Evolutionary conservation across 2,888 invertebrate genomes (phyloP).

Genomic region (Mesorhabditis belari): DNA sequence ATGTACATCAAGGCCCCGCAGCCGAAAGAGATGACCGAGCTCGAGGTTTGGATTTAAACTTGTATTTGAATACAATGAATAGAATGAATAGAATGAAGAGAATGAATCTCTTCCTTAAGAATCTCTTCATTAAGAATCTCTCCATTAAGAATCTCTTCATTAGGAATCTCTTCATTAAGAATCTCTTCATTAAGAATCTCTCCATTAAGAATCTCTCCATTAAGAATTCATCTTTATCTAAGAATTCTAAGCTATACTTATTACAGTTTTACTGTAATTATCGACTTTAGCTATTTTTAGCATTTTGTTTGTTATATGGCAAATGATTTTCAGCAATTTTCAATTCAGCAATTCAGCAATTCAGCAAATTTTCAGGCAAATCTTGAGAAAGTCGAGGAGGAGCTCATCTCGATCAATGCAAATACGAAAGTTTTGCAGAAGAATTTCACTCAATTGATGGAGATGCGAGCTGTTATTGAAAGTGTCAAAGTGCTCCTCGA

Average conservation of each 20-base stretch:
- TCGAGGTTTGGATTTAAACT: too few relatives aligned
- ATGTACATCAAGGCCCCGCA: conserved; percentile 37
- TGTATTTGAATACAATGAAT: conserved; percentile 34
- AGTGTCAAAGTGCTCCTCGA: conserved; percentile 33
- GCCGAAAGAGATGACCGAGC: conserved; percentile 41
- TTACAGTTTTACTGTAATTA: too few relatives aligned
- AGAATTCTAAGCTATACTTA: background rate
- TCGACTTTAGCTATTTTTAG: too few relatives aligned
- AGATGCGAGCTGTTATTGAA: conserved; percentile 41
- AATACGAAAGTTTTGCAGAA: conserved; percentile 30
- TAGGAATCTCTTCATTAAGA: background rate
- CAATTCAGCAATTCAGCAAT: background rate
- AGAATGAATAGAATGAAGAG: conserved; percentile 40
- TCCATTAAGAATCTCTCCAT: too few relatives aligned
- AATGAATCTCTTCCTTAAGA: conserved; percentile 23
- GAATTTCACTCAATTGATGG: conserved; percentile 36
- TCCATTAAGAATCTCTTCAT: background rate
- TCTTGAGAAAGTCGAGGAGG: conserved; percentile 48
- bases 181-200: too few relatives aligned
- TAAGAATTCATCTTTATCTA: background rate
- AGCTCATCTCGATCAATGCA: conserved; percentile 33
- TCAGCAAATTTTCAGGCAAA: conserved; percentile 20
- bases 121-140: background rate
- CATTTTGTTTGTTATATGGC: background rate
- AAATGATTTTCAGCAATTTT: background rate